Conservation (phyloP, 2,113 vertebrate genomes). For the Lamprotornis superbus region DNA sequence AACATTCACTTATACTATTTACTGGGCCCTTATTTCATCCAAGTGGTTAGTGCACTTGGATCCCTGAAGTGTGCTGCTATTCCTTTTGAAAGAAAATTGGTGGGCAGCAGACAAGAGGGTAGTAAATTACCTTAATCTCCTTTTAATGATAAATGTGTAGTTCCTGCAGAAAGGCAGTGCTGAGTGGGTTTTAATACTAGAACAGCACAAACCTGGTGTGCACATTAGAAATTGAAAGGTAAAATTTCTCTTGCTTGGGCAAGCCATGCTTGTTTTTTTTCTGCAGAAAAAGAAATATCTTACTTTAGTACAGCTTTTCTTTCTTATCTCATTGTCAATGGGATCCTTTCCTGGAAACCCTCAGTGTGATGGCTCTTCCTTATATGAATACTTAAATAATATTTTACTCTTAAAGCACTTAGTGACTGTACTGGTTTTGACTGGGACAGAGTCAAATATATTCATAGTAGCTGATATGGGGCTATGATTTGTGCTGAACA, state of each 20-base stretch:
- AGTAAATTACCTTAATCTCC: slow-evolving; percentile 36
- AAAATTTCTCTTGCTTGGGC: not conserved
- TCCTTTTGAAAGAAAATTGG: slow-evolving; percentile 26
- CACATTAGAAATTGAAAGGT: not conserved
- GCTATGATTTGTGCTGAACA: not conserved
- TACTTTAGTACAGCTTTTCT: not conserved
- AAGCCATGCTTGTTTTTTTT: not conserved
- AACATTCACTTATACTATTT: not conserved
- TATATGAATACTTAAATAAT: not conserved
- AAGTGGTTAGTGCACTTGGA: not conserved
- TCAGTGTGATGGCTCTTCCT: not conserved
- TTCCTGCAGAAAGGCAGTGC: not conserved
- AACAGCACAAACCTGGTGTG: not conserved
- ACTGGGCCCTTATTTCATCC: not conserved
- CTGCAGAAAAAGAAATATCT: not conserved
- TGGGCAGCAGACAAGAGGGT: not conserved
- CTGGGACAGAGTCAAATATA: not conserved
- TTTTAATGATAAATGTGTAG: slow-evolving; percentile 27
- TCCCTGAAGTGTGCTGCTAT: not conserved
- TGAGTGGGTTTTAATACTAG: not conserved
- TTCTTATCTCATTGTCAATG: not conserved
- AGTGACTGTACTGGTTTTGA: not conserved
- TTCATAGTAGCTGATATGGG: not conserved
- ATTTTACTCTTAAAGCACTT: not conserved
- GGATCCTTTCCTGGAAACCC: not conserved